A percentile compares a stretch with the other conserved stretches of the same genome.
Evolutionary conservation across 2,113 vertebrate species (phyloP).

Genomic region (Procavia capensis): DNA sequence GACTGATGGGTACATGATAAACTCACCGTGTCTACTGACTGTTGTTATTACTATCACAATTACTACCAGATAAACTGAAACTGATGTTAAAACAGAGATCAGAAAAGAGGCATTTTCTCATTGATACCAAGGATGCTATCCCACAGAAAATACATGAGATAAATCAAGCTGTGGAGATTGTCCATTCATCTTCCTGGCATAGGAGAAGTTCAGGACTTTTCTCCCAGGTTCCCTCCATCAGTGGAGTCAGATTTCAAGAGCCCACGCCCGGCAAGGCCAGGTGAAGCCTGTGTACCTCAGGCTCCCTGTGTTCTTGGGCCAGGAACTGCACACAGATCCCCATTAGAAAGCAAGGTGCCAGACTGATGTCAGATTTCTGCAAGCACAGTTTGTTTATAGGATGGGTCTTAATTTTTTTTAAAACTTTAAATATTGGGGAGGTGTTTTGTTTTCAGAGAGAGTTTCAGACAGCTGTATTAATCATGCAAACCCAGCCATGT

Average conservation of each 20-base stretch:
- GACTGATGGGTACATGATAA: not conserved
- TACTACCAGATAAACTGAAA: not conserved
- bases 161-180: not conserved
- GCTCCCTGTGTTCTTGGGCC: not conserved
- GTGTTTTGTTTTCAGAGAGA: slow-evolving; percentile 83
- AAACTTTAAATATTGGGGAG: slow-evolving; percentile 35
- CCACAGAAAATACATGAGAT: not conserved
- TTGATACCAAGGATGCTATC: not conserved
- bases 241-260: not conserved
- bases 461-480: slow-evolving; percentile 87
- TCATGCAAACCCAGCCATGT: slow-evolving; percentile 88
- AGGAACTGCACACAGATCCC: not conserved
- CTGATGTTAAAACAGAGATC: not conserved
- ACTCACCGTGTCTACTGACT: not conserved
- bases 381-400: slow-evolving; percentile 76
- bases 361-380: slow-evolving; percentile 59
- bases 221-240: not conserved
- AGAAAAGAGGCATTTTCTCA: not conserved
- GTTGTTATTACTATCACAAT: not conserved
- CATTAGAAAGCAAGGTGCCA: not conserved
- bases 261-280: not conserved
- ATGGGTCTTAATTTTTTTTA: slow-evolving; percentile 58
- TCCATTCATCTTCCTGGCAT: not conserved
- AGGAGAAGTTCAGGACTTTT: not conserved
- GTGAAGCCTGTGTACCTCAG: not conserved